Conservation (phyloP, 2,113 vertebrate species). For the Gymnocephalus cernua region DNA sequence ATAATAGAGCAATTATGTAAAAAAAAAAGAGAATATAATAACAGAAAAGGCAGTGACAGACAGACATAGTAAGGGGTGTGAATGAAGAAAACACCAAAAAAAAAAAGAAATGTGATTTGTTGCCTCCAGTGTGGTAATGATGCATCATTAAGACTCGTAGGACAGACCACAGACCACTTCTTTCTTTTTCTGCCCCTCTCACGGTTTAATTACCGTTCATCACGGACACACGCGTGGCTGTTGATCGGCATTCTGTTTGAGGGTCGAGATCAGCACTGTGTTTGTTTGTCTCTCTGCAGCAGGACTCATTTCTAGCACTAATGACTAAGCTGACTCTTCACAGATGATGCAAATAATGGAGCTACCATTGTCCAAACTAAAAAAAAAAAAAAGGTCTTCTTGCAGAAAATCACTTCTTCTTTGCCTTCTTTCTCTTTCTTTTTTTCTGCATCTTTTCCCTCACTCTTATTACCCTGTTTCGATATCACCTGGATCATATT, state of each 20-base stretch:
- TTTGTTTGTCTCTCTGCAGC: slow-evolving; percentile 58
- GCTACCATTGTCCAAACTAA: slow-evolving; percentile 33
- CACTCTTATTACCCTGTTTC: slow-evolving; percentile 7
- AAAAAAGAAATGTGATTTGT: neutral
- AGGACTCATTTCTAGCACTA: slow-evolving; percentile 55
- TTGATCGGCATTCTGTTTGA: slow-evolving; percentile 64
- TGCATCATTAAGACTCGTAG: slow-evolving; percentile 11
- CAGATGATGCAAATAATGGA: slow-evolving; percentile 59
- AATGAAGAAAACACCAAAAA: neutral
- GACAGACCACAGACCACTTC: slow-evolving; percentile 27
- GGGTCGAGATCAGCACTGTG: slow-evolving; percentile 16
- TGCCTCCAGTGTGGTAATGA: slow-evolving; percentile 29
- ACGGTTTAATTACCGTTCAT: slow-evolving; percentile 55
- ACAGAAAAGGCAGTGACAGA: slow-evolving; percentile 16
- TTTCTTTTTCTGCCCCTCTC: slow-evolving; percentile 18
- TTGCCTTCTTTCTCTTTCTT: neutral
- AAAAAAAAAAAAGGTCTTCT: slow-evolving; percentile 12
- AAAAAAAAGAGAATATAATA: slow-evolving; percentile 9
- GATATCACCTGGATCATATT: slow-evolving; percentile 30
- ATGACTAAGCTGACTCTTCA: slow-evolving; percentile 59
- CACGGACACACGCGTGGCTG: slow-evolving; percentile 30
- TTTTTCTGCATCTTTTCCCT: neutral
- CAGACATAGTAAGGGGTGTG: neutral
- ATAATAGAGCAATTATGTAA: slow-evolving; percentile 17
- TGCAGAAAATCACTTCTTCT: slow-evolving; percentile 5